A percentile compares a stretch with the other conserved stretches of the same genome.
Conservation (phyloP, 2,888 invertebrate genomes). For the Sialis lutaria region DNA sequence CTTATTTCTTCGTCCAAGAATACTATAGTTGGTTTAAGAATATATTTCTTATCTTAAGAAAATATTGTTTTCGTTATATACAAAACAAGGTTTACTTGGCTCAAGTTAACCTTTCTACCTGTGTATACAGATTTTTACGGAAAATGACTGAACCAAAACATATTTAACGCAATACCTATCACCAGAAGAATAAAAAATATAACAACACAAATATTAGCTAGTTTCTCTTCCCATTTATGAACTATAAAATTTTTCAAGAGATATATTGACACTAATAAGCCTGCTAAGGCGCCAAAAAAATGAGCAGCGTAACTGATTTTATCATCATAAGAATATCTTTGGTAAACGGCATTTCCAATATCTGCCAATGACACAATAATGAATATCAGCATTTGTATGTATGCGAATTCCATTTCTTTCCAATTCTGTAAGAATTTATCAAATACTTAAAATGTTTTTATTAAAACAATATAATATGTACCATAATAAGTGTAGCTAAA, state of each 20-base stretch:
- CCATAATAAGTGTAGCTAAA: constrained; percentile 77
- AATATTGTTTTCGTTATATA: too few species aligned
- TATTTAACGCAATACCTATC: neutral
- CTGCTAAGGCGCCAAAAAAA: constrained; percentile 76
- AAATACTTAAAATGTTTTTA: neutral
- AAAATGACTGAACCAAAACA: neutral
- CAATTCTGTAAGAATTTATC: constrained; percentile 53
- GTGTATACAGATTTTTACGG: neutral
- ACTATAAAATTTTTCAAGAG: neutral
- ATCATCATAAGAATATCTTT: constrained; percentile 50
- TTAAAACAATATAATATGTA: constrained; percentile 19
- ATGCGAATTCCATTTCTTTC: constrained; percentile 82
- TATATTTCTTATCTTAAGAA: too few species aligned
- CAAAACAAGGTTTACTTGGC: too few species aligned
- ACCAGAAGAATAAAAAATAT: neutral
- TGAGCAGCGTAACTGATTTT: constrained; percentile 88
- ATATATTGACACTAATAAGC: constrained; percentile 47
- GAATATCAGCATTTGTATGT: constrained; percentile 61
- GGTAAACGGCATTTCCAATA: constrained; percentile 74
- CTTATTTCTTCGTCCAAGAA: too few species aligned
- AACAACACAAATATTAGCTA: neutral
- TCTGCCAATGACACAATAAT: constrained; percentile 60
- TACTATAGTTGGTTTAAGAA: too few species aligned
- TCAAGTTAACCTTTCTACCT: too few species aligned
- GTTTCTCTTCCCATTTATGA: neutral